Conservation (phyloP, 2,797 vertebrate genomes). For the Parotocinclus haroldoi region DNA sequence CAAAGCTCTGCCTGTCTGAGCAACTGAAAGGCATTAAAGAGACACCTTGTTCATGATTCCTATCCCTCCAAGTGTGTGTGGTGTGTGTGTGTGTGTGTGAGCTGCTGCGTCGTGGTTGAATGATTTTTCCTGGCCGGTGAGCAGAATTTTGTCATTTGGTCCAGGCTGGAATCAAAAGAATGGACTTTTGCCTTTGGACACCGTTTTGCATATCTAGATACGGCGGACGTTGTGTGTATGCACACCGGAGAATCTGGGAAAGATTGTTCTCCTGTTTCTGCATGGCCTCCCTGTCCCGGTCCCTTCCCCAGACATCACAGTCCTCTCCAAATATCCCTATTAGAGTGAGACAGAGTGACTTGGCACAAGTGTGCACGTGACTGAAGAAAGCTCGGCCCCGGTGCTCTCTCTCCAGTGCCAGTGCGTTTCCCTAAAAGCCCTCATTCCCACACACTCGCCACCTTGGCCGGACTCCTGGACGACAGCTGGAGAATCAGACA, state of each 20-base stretch:
- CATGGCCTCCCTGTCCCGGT: conserved; percentile 34
- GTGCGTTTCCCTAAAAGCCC: neutral
- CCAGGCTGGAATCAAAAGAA: conserved; percentile 5
- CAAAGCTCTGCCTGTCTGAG: conserved; percentile 44
- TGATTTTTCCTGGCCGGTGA: conserved; percentile 39
- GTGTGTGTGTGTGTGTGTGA: conserved; percentile 16
- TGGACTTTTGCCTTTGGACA: neutral
- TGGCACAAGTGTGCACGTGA: conserved; percentile 12
- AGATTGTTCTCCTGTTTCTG: conserved; percentile 52
- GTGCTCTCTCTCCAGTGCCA: neutral
- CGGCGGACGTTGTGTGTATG: no score
- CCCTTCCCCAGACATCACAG: conserved; percentile 25
- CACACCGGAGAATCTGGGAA: conserved; percentile 52
- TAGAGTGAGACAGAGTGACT: conserved; percentile 12
- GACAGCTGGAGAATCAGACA: conserved; percentile 17
- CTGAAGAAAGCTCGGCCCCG: neutral
- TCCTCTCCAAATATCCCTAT: conserved; percentile 21
- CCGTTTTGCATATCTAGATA: conserved; percentile 4
- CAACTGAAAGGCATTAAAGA: conserved; percentile 47
- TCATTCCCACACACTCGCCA: conserved; percentile 6
- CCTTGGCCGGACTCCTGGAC: conserved; percentile 16
- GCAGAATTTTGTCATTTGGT: conserved; percentile 38
- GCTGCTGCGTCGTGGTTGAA: neutral
- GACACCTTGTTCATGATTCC: conserved; percentile 50
- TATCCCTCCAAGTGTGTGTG: conserved; percentile 5